phyloP scores from a whole-genome alignment of 2,113 vertebrate genomes.

The Tauraco erythrolophus region DNA sequence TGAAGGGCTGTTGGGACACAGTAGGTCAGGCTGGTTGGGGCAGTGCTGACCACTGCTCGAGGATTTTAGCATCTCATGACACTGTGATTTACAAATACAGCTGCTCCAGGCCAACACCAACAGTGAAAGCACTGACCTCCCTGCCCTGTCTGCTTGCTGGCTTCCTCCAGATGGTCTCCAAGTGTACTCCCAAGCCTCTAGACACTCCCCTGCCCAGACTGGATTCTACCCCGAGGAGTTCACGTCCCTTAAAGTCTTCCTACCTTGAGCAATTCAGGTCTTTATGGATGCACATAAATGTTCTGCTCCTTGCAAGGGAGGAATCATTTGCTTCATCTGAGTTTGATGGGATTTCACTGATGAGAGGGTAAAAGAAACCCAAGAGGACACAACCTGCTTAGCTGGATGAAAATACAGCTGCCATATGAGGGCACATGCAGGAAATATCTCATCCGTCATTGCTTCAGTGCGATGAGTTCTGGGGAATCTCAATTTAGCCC shows the following conservation, averaged over 20 bases:
- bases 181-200: not conserved
- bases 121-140: not conserved
- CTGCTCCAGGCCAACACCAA: not conserved
- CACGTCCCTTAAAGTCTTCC: not conserved
- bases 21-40: not conserved
- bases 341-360: not conserved
- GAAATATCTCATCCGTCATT: not conserved
- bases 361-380: not conserved
- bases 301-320: not conserved
- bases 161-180: not conserved
- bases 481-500: conserved; percentile 5
- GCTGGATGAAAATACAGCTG: not conserved
- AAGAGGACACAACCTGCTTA: not conserved
- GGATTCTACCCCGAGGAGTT: not conserved
- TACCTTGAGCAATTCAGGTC: not conserved
- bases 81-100: not conserved
- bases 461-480: not conserved
- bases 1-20: not conserved
- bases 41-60: not conserved
- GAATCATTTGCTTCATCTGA: not conserved
- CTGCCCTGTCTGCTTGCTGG: not conserved
- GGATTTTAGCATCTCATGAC: not conserved
- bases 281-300: not conserved
- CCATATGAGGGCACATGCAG: not conserved
- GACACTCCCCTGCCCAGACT: not conserved